A percentile compares a stretch with the other conserved stretches of the same genome.
Conservation (phyloP, 2,888 invertebrate genomes). For the Melanophora roralis region DNA sequence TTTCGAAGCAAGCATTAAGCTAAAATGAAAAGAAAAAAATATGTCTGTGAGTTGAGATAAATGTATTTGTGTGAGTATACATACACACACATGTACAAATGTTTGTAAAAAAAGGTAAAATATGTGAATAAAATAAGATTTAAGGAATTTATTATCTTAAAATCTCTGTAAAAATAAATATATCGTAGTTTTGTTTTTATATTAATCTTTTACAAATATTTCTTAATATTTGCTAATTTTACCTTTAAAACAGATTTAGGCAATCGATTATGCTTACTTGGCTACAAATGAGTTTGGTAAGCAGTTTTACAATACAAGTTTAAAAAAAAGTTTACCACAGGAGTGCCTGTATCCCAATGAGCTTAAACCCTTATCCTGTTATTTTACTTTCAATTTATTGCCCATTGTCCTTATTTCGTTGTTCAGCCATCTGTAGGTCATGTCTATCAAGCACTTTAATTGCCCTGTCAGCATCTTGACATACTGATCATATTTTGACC, state of each 20-base stretch:
- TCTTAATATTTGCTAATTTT: too few relatives aligned
- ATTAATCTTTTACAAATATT: too few relatives aligned
- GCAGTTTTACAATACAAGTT: too few relatives aligned
- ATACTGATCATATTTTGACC: slow-evolving; percentile 32
- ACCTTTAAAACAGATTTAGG: too few relatives aligned
- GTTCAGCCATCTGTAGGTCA: slow-evolving; percentile 8
- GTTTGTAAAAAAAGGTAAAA: neutral
- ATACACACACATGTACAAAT: too few relatives aligned
- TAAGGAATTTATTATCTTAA: neutral
- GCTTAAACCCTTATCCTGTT: neutral
- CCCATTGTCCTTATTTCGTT: neutral
- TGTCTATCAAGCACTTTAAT: slow-evolving; percentile 26
- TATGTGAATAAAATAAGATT: neutral
- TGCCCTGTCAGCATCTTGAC: slow-evolving; percentile 19
- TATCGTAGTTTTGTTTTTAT: neutral
- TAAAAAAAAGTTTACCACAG: too few relatives aligned
- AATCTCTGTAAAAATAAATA: neutral
- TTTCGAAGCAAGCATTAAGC: neutral
- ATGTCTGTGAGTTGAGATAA: slow-evolving; percentile 1
- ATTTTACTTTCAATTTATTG: slow-evolving; percentile 18
- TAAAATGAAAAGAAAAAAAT: neutral
- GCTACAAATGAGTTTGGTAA: neutral
- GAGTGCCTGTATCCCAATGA: neutral
- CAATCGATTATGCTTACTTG: too few relatives aligned
- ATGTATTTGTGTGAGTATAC: too few relatives aligned